Base-by-base conservation (phyloP, 92 coral and sea anemone genomes). In the Blastomussa wellsi region DNA sequence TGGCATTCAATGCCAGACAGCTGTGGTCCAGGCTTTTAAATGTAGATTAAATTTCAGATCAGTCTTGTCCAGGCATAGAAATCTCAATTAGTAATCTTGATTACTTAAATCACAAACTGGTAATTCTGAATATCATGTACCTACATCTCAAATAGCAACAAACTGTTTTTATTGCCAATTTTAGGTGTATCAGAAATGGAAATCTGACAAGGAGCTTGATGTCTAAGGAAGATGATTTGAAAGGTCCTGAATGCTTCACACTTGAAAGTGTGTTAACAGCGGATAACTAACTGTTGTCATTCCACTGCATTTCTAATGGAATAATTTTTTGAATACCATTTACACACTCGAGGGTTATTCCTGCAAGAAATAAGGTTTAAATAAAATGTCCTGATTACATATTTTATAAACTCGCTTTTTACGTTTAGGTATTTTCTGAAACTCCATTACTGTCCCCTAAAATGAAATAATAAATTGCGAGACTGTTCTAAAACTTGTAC, bases 121-220 rank as follows among this genome's bases (percentile, higher is more conserved):
- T 7, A 44, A 6, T 13, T 44, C 49, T 44, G 12, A 6, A 44
- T 44, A 6, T 10, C 12, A 6, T 44, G 49, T 41, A 41, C 44
- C 3, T 41, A 7, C 12, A 44, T 44, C 49, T 44, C 5, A 44
- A 44, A 8, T 44, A 6, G n/a, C 11, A 44, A 44, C 49, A 44
- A 6, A 41, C 44, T 44, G 49, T 3, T 44, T 3, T 16, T 17
- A 4, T 79, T 47, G 7, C 19, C 5, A 2, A 38, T 67, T 73
- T 57, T 66, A 83, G 87, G 51, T n/a, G 29, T 83, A 83, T 73
- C 81, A 75, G 2, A 37, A 32, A 19, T 83, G 87, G 87, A 83
- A 83, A 42, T 60, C 60, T 32, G 35, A 74, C 71, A 83, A 74
- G 70, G 87, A 83, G 4, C 28, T 62, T 60, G 87, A 83, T 5